phyloP scores from a whole-genome alignment of 2,888 invertebrate species.

The Cataglyphis altisquamis region DNA sequence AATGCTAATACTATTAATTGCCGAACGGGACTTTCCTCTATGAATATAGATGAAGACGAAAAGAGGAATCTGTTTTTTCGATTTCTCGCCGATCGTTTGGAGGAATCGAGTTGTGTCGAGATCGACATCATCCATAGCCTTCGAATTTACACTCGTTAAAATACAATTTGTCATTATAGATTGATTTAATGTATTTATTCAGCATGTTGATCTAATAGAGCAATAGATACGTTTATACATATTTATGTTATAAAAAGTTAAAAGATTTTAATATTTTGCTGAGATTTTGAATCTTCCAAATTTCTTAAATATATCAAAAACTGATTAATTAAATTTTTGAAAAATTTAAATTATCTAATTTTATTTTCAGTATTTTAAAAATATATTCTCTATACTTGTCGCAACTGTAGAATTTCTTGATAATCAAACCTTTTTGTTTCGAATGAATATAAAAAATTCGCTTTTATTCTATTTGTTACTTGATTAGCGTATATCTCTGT shows the following conservation, averaged over 20 bases:
- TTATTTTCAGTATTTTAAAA: neutral
- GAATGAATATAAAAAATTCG: neutral
- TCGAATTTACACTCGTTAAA: slow-evolving; percentile 4
- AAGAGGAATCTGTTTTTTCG: slow-evolving; percentile 1
- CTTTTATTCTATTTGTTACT: neutral
- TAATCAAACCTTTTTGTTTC: neutral
- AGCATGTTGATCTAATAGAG: slow-evolving; percentile 7
- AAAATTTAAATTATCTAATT: neutral
- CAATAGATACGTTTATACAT: neutral
- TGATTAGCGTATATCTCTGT: no score
- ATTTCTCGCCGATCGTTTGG: slow-evolving; percentile 21
- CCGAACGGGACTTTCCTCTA: slow-evolving; percentile 22
- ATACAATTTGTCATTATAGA: neutral
- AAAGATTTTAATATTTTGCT: neutral
- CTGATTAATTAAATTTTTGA: neutral
- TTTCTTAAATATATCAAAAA: neutral
- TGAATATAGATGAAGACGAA: slow-evolving; percentile 57
- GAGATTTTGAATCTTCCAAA: neutral
- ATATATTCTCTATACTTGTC: neutral
- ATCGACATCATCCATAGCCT: neutral
- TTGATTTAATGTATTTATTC: neutral
- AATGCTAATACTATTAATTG: slow-evolving; percentile 64
- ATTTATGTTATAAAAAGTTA: neutral
- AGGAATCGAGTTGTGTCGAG: slow-evolving; percentile 15
- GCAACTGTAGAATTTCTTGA: neutral